A percentile compares a stretch with the other conserved stretches of the same genome.
These are phyloP conservation scores for Procambarus virginalis DNA, from an alignment of 1,140 invertebrate genomes.

Conservation along the genomic window DNA sequence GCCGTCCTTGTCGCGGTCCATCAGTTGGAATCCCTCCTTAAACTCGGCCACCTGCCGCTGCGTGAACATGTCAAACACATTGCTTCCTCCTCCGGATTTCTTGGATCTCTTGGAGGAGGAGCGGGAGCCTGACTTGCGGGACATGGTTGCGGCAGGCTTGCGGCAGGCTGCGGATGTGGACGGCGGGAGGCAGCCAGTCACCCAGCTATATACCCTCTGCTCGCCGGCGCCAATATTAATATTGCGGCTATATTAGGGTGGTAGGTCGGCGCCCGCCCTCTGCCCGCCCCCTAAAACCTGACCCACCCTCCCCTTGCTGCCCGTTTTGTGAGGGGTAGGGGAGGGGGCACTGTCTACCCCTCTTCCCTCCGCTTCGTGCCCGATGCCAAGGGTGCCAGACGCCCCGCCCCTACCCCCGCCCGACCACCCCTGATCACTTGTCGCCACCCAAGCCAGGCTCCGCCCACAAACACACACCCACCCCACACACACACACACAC, in stretches of 20 bases:
- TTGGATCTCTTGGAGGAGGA: slow-evolving; percentile 45
- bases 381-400: not conserved
- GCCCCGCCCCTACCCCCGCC: not conserved
- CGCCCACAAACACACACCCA: slow-evolving; percentile 1
- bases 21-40: slow-evolving; percentile 98
- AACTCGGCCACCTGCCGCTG: slow-evolving; percentile 96
- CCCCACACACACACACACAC: not conserved
- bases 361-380: too few species aligned
- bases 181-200: not conserved
- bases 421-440: not conserved
- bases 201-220: slow-evolving; percentile 50
- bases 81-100: slow-evolving; percentile 81
- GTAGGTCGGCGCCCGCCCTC: slow-evolving; percentile 18
- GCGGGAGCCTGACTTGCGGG: slow-evolving; percentile 56
- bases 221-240: slow-evolving; percentile 41
- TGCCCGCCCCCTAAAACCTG: not conserved
- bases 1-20: slow-evolving; percentile 99
- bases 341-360: not conserved
- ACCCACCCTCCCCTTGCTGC: not conserved
- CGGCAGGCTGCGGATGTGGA: slow-evolving; percentile 6
- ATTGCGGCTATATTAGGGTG: slow-evolving; percentile 44
- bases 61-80: slow-evolving; percentile 96
- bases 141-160: slow-evolving; percentile 32
- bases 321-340: not conserved
- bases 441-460: not conserved